Conservation (phyloP, 2,113 vertebrate species). For the Antigone vipio region DNA sequence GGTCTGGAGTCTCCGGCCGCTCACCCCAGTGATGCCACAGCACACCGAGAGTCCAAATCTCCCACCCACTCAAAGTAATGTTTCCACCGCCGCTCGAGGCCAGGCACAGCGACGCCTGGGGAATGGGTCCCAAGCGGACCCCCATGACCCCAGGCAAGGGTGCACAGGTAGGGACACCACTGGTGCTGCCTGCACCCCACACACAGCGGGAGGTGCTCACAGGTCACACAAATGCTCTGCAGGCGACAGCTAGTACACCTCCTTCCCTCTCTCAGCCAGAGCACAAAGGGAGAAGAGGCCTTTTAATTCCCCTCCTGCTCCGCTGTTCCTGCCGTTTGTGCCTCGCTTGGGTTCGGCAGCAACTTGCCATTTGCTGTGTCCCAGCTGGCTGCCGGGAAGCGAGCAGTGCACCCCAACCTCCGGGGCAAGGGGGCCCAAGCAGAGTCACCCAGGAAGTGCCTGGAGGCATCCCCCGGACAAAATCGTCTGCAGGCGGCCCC, state of each 20-base stretch:
- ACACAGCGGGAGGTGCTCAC: not conserved
- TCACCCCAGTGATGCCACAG: accelerated
- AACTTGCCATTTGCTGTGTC: not conserved
- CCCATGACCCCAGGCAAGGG: not conserved
- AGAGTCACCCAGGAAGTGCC: accelerated
- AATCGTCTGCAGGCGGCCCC: not conserved
- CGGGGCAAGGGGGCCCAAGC: too few relatives aligned
- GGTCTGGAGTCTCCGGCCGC: not conserved
- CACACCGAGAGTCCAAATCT: accelerated
- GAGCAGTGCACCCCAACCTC: accelerated
- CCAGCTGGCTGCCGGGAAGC: not conserved
- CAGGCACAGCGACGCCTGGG: not conserved
- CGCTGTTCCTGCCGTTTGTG: not conserved
- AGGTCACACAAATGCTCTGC: not conserved
- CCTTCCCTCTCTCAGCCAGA: not conserved
- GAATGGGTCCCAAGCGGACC: accelerated
- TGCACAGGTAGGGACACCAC: not conserved
- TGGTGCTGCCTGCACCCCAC: not conserved
- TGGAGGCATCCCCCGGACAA: accelerated
- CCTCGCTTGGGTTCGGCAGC: not conserved
- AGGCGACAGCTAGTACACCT: not conserved
- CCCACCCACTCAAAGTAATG: accelerated
- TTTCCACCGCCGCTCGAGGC: accelerated
- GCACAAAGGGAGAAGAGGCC: constrained; percentile 27
- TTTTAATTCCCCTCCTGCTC: not conserved